Base-by-base conservation (phyloP, 2,797 vertebrate species). In the Pelochelys cantorii region DNA sequence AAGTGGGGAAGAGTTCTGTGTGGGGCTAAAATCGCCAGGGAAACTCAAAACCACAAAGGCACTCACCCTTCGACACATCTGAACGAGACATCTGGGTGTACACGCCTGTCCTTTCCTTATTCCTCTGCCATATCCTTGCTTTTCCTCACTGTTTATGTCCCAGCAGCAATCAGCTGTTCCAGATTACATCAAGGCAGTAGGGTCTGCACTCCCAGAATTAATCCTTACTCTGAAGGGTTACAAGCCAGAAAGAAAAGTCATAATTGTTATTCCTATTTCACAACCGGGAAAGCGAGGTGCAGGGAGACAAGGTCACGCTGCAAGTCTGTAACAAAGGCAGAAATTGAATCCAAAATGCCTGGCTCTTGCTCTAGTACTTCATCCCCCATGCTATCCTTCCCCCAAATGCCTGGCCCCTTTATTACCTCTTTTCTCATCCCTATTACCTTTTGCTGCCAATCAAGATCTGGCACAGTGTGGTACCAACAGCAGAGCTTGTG, bases 1-100 rank as follows among this genome's bases (percentile, higher is more conserved):
- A 83, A 93, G 84, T 84, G 11, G 31, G 75, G 86, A 85, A 83
- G 83, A 81, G 9, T n/a, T 81, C 93, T 92, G 91, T 87, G 37
- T 52, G 23, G 87, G 12, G 65, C 48, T 25, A 56, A 93, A 90
- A 83, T 4, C 0, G 0, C 74, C 89, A 34, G 79, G 79, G 60
- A 75, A 68, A 37, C 53, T 60, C 56, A 31, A 68, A 85, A 42
- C 4, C 84, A 54, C 48, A 86, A 0, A 3, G 8, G 78, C 15
- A 27, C 37, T 71, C 22, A 25, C 42, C n/a, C 57, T 27, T 60
- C 5, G 13, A 4, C 80, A 86, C 89, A 80, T 42, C 92, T 91
- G 89, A 42, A 52, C 65, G 81, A 11, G 74, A 23, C 34, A 14
- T 25, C 10, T 0, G 9, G 55, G 81, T 86, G n/a, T 42, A n/a